Base-by-base conservation (phyloP, 2,888 invertebrate genomes). In the Suillia variegata region DNA sequence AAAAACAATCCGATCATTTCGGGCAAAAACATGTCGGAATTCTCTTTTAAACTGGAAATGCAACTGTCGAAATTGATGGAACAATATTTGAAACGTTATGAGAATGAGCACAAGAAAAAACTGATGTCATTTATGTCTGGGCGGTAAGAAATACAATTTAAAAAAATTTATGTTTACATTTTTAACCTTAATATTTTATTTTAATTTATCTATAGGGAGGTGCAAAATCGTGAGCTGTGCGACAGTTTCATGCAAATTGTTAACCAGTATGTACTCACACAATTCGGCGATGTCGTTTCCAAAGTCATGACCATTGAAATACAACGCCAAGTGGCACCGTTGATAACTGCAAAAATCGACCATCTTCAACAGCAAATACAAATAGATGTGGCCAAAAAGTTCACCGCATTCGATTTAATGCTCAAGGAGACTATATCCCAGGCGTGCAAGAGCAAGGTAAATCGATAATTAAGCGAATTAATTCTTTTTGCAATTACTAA, bases 381-480 rank as follows among this genome's bases (percentile, higher is more conserved):
- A 73, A 81, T 85, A 69, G 92, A 93, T 75, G 85, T 93, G 63
- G 86, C 88, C 33, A 86, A 87, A 80, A 91, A 90, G 83, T 84
- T 91, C 66, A 85, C 86, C 67, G 87, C 87, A 67, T 89, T 91
- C 57, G 94, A 94, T 82, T 83, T 85, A 51, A 84, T 91, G 69
- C 83, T 96, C 45, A 87, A 89, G 63, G 93, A 94, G 56, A 93
- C 91, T 79, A 88, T 96, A 63, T 85, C 87, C 21, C 92, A 93
- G 73, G 84, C 94, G 49, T 87, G 93, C 72, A 88, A 86, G 71
- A 93, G 91, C 79, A 91, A 92, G 86, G 93, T 92, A 76, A 74
- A n/a, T n/a, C n/a, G n/a, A n/a, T n/a, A n/a, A n/a, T n/a, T n/a
- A n/a, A n/a, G n/a, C n/a, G 78, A 68, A 10, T 38, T 38, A n/a